Conservation (phyloP, 2,888 invertebrate genomes). For the Dasypogon diadema region DNA sequence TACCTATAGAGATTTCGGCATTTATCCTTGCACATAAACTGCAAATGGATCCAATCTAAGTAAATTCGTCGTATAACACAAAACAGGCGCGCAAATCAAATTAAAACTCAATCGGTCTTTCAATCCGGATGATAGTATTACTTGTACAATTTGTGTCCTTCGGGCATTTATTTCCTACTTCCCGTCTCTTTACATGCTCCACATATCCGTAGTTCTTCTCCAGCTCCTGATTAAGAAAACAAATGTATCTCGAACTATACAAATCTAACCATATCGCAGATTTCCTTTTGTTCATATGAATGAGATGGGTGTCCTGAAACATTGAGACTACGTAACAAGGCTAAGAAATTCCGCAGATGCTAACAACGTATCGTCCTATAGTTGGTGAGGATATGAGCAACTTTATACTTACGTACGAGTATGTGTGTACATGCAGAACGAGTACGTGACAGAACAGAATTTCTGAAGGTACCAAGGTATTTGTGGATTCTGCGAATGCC, state of each 20-base stretch:
- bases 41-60: too few species aligned
- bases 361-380: not conserved
- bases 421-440: constrained; percentile 15
- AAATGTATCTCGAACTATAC: constrained; percentile 20
- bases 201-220: not conserved
- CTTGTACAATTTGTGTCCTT: too few species aligned
- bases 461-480: constrained; percentile 4
- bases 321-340: not conserved
- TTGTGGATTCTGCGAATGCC: constrained; percentile 20
- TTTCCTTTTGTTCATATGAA: constrained; percentile 24
- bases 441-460: constrained; percentile 33
- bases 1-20: too few species aligned
- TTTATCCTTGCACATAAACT: too few species aligned
- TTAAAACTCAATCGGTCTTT: too few species aligned
- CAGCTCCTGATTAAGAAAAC: constrained; percentile 29
- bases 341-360: constrained; percentile 22
- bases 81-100: too few species aligned
- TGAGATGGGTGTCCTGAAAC: not conserved
- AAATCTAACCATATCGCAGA: constrained; percentile 22
- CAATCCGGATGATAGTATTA: too few species aligned
- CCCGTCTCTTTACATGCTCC: not conserved
- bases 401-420: constrained; percentile 10
- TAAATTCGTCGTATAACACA: too few species aligned
- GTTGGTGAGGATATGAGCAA: not conserved
- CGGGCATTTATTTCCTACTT: too few species aligned